Evolutionary conservation across 2,888 invertebrate species (phyloP).

Genomic region (Cephus nigrinus): DNA sequence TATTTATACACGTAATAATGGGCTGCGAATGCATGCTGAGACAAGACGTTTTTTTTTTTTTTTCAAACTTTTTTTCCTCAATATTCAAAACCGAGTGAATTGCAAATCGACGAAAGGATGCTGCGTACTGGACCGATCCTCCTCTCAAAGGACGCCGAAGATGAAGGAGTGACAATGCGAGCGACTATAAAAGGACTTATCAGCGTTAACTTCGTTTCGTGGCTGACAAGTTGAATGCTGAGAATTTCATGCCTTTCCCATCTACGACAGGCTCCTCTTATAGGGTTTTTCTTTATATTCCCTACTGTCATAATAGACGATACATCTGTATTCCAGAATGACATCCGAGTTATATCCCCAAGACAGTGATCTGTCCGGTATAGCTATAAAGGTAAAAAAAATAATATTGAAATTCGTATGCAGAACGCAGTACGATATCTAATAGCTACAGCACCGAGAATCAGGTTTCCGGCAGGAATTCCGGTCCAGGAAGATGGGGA

Average conservation of each 20-base stretch:
- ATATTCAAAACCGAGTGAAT: background rate
- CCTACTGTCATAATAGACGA: constrained; percentile 43
- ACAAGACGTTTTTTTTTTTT: background rate
- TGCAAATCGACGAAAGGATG: background rate
- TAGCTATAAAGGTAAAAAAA: background rate
- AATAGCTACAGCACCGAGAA: background rate
- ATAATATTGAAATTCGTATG: background rate
- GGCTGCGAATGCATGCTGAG: background rate
- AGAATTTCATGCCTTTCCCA: constrained; percentile 49
- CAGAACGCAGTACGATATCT: background rate
- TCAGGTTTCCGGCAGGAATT: background rate
- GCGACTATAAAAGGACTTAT: constrained; percentile 46
- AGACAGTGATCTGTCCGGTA: background rate
- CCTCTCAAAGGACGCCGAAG: constrained; percentile 40
- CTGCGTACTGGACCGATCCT: constrained; percentile 32
- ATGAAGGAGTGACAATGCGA: constrained; percentile 38
- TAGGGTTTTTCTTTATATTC: constrained; percentile 42
- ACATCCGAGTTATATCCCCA: background rate
- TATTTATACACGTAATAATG: background rate
- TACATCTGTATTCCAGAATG: constrained; percentile 40
- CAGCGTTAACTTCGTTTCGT: constrained; percentile 44
- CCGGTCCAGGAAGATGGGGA: background rate
- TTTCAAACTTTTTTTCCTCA: background rate
- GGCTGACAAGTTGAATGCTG: constrained; percentile 45
- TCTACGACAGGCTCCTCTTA: constrained; percentile 31